These are phyloP conservation scores for Pseudotriccus pelzelni DNA, from an alignment of 2,797 vertebrate species.

Conservation along the genomic window DNA sequence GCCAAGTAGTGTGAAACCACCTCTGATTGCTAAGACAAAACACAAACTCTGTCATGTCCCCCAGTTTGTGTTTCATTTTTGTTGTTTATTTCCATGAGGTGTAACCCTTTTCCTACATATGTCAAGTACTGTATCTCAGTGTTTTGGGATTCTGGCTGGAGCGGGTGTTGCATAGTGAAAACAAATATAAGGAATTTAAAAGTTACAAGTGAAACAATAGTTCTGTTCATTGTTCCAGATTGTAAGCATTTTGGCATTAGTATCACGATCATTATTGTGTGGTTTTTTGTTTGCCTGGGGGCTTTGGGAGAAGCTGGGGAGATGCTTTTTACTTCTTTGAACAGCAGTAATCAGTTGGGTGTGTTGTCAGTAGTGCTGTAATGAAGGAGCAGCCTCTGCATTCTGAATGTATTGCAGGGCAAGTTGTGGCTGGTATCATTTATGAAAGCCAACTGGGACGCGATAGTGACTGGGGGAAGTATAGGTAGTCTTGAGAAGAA, in stretches of 20 bases:
- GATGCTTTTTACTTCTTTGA: background rate
- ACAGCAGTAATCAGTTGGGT: fast-evolving
- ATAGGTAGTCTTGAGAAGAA: background rate
- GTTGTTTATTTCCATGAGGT: background rate
- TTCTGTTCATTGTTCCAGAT: background rate
- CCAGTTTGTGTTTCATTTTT: background rate
- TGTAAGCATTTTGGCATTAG: background rate
- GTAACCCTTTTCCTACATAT: background rate
- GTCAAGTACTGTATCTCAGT: background rate
- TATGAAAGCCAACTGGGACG: background rate
- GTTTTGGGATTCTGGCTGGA: background rate
- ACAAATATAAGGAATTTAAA: background rate
- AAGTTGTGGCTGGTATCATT: background rate
- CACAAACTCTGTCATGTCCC: background rate
- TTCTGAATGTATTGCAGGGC: background rate
- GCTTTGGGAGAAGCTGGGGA: fast-evolving
- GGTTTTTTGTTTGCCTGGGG: background rate
- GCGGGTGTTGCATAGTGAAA: background rate
- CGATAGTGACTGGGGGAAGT: background rate
- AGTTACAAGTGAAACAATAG: background rate
- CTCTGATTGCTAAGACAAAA: background rate
- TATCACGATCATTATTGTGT: background rate
- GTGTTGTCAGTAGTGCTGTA: background rate
- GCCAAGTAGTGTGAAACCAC: background rate
- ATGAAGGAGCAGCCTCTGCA: background rate